Conservation (phyloP, 2,888 invertebrate genomes). For the Cactoblastis cactorum region DNA sequence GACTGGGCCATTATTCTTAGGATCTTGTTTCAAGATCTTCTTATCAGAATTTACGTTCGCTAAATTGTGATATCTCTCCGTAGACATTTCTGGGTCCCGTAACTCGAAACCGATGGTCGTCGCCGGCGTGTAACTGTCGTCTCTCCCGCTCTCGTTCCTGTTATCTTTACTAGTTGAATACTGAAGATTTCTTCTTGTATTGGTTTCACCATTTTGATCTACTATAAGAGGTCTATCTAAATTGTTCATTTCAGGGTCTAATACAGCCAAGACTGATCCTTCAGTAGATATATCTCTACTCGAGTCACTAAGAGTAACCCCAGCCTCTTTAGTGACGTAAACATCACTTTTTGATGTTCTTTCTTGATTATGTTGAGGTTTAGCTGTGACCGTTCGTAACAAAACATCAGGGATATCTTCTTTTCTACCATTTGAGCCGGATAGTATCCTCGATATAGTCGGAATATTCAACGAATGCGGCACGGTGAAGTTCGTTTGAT, state of each 20-base stretch:
- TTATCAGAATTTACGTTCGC: conserved; percentile 79
- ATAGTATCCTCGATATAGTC: conserved; percentile 90
- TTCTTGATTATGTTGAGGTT: conserved; percentile 67
- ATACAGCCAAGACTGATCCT: conserved; percentile 67
- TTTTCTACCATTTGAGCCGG: conserved; percentile 91
- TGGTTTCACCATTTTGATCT: conserved; percentile 73
- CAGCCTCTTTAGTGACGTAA: conserved; percentile 63
- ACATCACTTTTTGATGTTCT: conserved; percentile 67
- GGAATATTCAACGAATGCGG: conserved; percentile 86
- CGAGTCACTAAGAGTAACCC: conserved; percentile 66
- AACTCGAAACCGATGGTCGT: conserved; percentile 71
- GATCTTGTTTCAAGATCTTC: conserved; percentile 63
- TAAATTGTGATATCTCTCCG: conserved; percentile 78
- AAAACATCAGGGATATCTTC: conserved; percentile 90
- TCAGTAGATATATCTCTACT: conserved; percentile 68
- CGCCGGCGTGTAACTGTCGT: conserved; percentile 57
- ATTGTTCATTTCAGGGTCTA: conserved; percentile 76
- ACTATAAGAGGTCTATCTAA: conserved; percentile 71
- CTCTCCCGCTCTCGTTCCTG: conserved; percentile 55
- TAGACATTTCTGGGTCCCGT: conserved; percentile 73
- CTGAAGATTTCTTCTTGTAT: conserved; percentile 71
- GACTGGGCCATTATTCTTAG: conserved; percentile 56
- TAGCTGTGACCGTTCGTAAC: conserved; percentile 83
- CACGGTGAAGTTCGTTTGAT: conserved; percentile 78
- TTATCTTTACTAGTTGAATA: conserved; percentile 62